Evolutionary conservation across 2,888 invertebrate genomes (phyloP).

Genomic region (Drosophila prolongata): DNA sequence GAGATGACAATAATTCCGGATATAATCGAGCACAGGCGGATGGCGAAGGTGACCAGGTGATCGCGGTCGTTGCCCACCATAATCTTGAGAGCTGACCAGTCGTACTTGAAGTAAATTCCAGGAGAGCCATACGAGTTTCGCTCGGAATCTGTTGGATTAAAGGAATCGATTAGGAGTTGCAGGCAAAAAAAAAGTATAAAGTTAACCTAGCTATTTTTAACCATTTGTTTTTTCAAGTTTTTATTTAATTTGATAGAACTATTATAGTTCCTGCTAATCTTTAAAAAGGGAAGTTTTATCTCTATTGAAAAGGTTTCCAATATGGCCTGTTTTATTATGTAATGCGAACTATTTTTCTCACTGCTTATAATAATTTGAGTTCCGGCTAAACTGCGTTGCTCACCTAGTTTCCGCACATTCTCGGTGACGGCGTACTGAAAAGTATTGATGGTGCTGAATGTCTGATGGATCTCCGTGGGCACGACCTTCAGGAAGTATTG

Average conservation of each 20-base stretch:
- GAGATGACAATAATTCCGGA: conserved; percentile 97
- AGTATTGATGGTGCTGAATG: conserved; percentile 90
- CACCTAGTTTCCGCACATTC: conserved; percentile 90
- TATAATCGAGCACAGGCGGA: conserved; percentile 95
- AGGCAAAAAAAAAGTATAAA: no score
- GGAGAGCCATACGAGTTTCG: conserved; percentile 96
- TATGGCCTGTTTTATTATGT: no score
- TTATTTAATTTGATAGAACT: no score
- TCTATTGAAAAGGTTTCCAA: no score
- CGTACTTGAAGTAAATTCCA: conserved; percentile 97
- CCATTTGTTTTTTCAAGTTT: no score
- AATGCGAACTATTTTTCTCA: no score
- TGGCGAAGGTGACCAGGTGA: conserved; percentile 90
- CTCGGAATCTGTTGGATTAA: conserved; percentile 84
- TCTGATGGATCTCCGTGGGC: conserved; percentile 95
- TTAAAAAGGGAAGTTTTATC: no score
- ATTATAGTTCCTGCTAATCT: no score
- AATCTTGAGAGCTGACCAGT: conserved; percentile 95
- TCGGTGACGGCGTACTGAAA: conserved; percentile 98
- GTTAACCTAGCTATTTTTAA: no score
- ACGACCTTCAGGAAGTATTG: conserved; percentile 98
- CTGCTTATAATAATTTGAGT: no score
- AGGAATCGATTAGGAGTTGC: no score
- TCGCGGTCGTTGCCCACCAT: conserved; percentile 92
- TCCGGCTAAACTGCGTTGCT: conserved; percentile 14